These are phyloP conservation scores for Philopedon plagiatum DNA, from an alignment of 2,888 invertebrate genomes.

Conservation along the genomic window DNA sequence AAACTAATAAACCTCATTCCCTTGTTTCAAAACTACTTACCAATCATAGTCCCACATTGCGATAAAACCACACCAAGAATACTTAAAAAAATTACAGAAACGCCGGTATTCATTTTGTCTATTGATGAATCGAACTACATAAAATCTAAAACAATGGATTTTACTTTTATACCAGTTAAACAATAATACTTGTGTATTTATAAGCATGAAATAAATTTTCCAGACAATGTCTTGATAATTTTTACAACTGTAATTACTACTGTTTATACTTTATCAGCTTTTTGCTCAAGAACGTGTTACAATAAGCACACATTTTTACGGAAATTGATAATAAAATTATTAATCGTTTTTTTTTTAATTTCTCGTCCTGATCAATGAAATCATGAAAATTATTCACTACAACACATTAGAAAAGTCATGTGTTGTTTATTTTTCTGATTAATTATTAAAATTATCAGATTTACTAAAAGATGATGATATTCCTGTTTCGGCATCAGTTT, in stretches of 20 bases:
- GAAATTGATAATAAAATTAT: background rate
- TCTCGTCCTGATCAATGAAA: too few relatives aligned
- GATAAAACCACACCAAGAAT: conserved; percentile 8
- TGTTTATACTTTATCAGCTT: conserved; percentile 32
- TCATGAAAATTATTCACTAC: background rate
- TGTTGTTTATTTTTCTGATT: background rate
- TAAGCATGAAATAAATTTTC: conserved; percentile 33
- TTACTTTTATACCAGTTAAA: conserved; percentile 40
- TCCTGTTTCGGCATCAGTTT: too few relatives aligned
- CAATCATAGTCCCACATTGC: conserved; percentile 25
- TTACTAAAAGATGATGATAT: too few relatives aligned
- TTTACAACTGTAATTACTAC: conserved; percentile 33
- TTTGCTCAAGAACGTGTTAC: conserved; percentile 1
- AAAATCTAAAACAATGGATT: conserved; percentile 27
- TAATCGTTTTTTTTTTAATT: background rate
- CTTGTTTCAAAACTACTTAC: conserved; percentile 33
- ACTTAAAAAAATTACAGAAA: background rate
- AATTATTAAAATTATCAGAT: too few relatives aligned
- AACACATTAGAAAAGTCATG: background rate
- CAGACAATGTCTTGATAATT: conserved; percentile 42
- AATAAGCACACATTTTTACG: background rate
- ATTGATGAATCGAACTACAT: conserved; percentile 19
- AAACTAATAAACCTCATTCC: too few relatives aligned
- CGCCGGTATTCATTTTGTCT: conserved; percentile 6
- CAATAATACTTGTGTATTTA: conserved; percentile 10